These are phyloP conservation scores for Cygnus atratus DNA, from an alignment of 2,113 vertebrate species.

Conservation along the genomic window DNA sequence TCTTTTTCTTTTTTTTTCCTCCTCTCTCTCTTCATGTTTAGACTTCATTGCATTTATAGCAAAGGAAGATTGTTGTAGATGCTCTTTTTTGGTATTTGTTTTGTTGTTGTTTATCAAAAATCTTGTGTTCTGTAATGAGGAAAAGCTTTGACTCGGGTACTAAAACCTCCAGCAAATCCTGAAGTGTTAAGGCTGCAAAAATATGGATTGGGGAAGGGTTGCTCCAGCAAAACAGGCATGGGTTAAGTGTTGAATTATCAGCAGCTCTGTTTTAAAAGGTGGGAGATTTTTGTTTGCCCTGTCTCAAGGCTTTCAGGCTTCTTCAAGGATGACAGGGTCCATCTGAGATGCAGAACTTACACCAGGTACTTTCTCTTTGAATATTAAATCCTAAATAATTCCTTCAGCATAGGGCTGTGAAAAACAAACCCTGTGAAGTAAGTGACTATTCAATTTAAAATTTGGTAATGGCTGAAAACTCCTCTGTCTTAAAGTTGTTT, in stretches of 20 bases:
- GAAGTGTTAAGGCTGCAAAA: constrained; percentile 34
- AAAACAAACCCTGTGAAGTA: neutral
- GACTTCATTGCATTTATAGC: constrained; percentile 17
- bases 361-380: constrained; percentile 40
- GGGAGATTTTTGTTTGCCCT: constrained; percentile 5
- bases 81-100: constrained; percentile 46
- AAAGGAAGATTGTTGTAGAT: constrained; percentile 19
- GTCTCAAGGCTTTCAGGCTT: neutral
- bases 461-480: neutral
- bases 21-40: neutral
- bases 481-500: neutral
- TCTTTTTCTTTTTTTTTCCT: neutral
- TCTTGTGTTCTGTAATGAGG: constrained; percentile 11
- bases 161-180: constrained; percentile 18
- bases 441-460: neutral
- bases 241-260: constrained; percentile 8
- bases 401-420: neutral
- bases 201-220: constrained; percentile 32
- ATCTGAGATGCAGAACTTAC: neutral
- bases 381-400: constrained; percentile 40
- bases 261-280: neutral
- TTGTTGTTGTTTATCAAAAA: constrained; percentile 38
- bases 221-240: constrained; percentile 16
- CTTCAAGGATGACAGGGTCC: neutral
- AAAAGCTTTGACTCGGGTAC: neutral